Evolutionary conservation across 2,888 invertebrate species (phyloP), one percentile per base, ranked within the genome.

Genomic region (Philhelius pedissequus): DNA sequence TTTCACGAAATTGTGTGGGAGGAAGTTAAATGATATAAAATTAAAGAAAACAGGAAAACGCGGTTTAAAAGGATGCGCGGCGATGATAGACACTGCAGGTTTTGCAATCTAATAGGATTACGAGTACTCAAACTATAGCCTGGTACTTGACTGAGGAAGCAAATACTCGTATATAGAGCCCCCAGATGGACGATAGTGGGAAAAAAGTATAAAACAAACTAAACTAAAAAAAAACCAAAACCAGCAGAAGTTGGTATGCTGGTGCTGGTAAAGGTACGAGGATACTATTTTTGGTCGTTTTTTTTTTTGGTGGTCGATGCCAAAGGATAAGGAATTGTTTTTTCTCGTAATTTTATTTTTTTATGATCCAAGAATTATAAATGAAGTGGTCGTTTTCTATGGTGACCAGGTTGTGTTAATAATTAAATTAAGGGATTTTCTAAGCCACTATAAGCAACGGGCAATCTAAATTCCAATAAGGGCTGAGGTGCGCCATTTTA

Each of bases 51-150:
- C 50, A 40, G 38, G 27, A 32, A 38, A 50, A 25, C 64, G 62
- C 56, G 48, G 64, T 69, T 78, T 69, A 35, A 48, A 64, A 60
- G 54, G 48, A 69, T 52, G 32, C 40, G 15, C 48, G n/a, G n/a
- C n/a, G 13, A 70, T 58, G 66, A 75, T 69, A 68, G 52, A 64
- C 56, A 80, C 80, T 76, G 80, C 80, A 76, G 84, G 75, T 71
- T 76, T 70, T 25, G 52, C 76, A 35, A 48, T 84, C 70, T 84
- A 84, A 84, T 76, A 75, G 80, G 80, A 84, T 84, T 76, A 80
- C 58, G 22, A 73, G 68, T 56, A 82, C 66, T 66, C 54, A 64
- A 77, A 27, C 32, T 66, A 58, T 64, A 50, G 15, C 20, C 38
- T 52, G 50, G 62, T 48, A 68, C 75, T 73, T 69, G 69, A 43